phyloP scores from a whole-genome alignment of 2,113 vertebrate species.

The Tupaia tana region DNA sequence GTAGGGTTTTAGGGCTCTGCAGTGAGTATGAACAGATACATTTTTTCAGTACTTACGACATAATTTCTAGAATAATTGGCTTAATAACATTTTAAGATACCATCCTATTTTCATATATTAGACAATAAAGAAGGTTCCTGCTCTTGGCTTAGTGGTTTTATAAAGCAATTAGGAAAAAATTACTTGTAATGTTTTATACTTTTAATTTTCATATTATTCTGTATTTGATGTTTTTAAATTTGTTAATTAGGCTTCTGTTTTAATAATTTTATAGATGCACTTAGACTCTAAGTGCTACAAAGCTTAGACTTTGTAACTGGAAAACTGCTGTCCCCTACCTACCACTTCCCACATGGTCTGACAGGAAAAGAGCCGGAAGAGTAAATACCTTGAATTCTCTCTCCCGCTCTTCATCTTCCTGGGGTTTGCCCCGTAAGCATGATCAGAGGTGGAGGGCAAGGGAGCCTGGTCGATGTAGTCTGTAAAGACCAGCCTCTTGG shows the following conservation, averaged over 20 bases:
- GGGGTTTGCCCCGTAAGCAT: neutral
- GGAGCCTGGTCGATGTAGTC: neutral
- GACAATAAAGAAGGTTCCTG: neutral
- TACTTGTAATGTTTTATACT: neutral
- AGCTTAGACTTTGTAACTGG: neutral
- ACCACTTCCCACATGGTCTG: neutral
- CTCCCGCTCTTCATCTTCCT: neutral
- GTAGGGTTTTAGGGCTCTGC: neutral
- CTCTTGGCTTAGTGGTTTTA: neutral
- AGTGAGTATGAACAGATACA: neutral
- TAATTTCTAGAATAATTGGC: neutral
- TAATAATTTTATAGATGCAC: neutral
- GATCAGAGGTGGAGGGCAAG: neutral
- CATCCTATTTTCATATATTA: neutral
- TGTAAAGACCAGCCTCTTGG: neutral
- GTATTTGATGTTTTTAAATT: neutral
- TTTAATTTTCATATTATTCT: neutral
- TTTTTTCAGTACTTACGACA: neutral
- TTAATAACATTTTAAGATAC: neutral
- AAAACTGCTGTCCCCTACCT: neutral
- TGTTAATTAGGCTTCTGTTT: neutral
- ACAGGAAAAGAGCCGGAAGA: neutral
- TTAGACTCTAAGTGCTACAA: neutral
- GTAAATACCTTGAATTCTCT: neutral
- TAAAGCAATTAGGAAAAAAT: neutral